Base-by-base conservation (phyloP, 2,113 vertebrate genomes). In the Syngnathus scovelli region DNA sequence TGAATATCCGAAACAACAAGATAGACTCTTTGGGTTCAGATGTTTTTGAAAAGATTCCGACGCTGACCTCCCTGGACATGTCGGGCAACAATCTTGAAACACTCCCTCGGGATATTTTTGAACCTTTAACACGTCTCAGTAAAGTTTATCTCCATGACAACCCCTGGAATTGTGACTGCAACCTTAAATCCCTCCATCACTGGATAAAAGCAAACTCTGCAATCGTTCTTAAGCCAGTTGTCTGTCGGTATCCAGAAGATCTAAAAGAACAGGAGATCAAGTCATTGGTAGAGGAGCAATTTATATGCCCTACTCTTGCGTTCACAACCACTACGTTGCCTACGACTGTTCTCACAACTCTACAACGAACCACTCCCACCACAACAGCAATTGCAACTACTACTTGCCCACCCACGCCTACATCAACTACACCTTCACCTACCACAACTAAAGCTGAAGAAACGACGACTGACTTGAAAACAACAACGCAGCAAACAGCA, bases 151-250 rank as follows among this genome's bases (percentile, higher is more conserved):
- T 95, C 3, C 85, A 76, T 19, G 67, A 76, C 18, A 96, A 95
- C 54, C 88, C 90, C 0, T 95, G 93, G 93, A 65, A 58, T 18
- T 95, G 94, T 81, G 93, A 95, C 85, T 95, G 94, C 48, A 86
- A 82, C n/a, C 82, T 95, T 38, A 62, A 77, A 33, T 23, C 69
- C 18, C 77, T 94, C 37, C 81, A 86, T 51, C 15, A 7, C 1
- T 92, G 91, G 90, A 78, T 92, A 41, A 83, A 66, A 10, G 11
- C 0, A 3, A 90, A 90, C 60, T 5, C 52, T 5, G 15, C 84
- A 38, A 72, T 89, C 12, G 64, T n/a, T 46, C 13, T 83, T 16
- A 54, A 48, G 27, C 37, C 76, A 12, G 62, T 86, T 11, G 5
- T 56, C 4, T 94, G 93, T 78, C 78, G 76, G 8, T 62, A 71